A percentile compares a stretch with the other conserved stretches of the same genome.
Evolutionary conservation across 2,888 invertebrate species (phyloP).

Genomic region (Clusia tigrina): DNA sequence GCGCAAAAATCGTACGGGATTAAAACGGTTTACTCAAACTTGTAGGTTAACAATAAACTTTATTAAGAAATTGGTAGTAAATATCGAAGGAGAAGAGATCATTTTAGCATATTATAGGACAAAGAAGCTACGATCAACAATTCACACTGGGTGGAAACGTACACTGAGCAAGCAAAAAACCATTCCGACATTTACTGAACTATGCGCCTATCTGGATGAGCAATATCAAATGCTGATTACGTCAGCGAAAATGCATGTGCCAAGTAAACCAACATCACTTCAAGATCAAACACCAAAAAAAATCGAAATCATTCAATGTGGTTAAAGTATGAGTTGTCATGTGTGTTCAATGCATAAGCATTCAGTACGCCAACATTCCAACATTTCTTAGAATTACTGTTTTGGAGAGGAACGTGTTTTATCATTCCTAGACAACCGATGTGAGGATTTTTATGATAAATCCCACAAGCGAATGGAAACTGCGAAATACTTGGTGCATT

Average conservation of each 20-base stretch:
- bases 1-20: slow-evolving; percentile 3
- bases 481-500: slow-evolving; percentile 9
- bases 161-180: background rate
- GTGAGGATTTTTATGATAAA: slow-evolving; percentile 1
- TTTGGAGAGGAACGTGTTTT: background rate
- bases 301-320: background rate
- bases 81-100: too few species aligned
- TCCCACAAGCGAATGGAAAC: background rate
- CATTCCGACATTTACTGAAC: background rate
- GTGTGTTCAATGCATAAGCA: background rate
- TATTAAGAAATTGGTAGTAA: background rate
- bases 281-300: background rate
- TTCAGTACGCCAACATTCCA: background rate
- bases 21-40: slow-evolving; percentile 14
- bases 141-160: background rate
- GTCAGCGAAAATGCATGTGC: too few species aligned
- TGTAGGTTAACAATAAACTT: background rate
- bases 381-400: too few species aligned
- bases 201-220: too few species aligned
- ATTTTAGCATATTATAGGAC: background rate
- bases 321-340: background rate
- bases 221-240: too few species aligned
- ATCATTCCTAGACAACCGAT: background rate
- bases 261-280: too few species aligned
- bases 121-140: background rate